These are phyloP conservation scores for Andrena bicolor DNA, from an alignment of 2,888 invertebrate species.

Conservation along the genomic window DNA sequence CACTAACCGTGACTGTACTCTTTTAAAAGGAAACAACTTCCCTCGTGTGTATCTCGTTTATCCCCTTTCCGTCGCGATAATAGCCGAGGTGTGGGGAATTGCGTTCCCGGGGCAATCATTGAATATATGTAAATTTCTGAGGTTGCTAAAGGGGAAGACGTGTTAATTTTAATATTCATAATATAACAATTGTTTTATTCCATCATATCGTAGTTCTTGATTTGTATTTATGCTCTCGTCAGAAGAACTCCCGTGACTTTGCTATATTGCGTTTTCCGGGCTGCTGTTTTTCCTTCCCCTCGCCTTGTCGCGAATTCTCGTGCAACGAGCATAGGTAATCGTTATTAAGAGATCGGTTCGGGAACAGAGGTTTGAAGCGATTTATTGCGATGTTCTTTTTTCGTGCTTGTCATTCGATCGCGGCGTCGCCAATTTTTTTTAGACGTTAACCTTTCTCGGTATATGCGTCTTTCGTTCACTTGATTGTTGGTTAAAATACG, in stretches of 20 bases:
- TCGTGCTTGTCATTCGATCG: constrained; percentile 12
- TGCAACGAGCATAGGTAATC: not conserved
- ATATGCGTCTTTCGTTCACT: not conserved
- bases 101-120: not conserved
- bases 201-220: not conserved
- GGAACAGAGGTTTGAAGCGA: not conserved
- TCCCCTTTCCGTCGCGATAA: constrained; percentile 4
- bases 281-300: not conserved
- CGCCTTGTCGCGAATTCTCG: not conserved
- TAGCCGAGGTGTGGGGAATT: no score
- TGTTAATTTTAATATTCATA: not conserved
- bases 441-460: constrained; percentile 23
- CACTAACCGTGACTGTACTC: constrained; percentile 14
- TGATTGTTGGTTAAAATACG: not conserved
- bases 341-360: not conserved
- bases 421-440: constrained; percentile 24
- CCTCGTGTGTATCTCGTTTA: not conserved
- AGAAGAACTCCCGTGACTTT: not conserved
- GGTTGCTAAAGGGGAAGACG: not conserved
- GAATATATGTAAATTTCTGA: not conserved
- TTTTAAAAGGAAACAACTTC: constrained; percentile 28
- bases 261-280: not conserved
- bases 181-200: no score
- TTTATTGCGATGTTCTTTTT: not conserved
- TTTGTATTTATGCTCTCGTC: not conserved